Evolutionary conservation across 2,797 vertebrate genomes (phyloP).

Genomic region (Ambastaia sidthimunki): DNA sequence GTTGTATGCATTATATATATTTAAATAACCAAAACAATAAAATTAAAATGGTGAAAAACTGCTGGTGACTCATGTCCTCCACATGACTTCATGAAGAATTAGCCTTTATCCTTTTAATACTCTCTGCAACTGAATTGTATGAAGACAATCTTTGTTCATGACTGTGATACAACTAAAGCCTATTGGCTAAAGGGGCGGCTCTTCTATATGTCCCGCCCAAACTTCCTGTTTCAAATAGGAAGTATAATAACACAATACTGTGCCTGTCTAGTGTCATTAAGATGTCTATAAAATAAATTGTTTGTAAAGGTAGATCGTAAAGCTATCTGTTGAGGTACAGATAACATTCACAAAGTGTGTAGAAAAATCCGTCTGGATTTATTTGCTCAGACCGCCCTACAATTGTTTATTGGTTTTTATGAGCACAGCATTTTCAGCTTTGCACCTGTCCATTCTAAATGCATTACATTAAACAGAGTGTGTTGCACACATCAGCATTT

Average conservation of each 20-base stretch:
- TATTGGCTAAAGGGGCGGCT: neutral
- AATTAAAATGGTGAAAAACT: too few species aligned
- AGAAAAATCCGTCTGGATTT: neutral
- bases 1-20: too few species aligned
- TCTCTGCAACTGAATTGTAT: neutral
- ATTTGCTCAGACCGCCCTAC: neutral
- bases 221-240: neutral
- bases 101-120: neutral
- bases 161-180: neutral
- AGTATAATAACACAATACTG: neutral
- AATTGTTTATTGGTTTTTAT: conserved; percentile 2
- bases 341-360: neutral
- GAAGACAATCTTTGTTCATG: neutral
- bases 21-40: too few species aligned
- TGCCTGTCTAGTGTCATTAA: neutral
- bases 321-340: neutral
- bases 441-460: conserved; percentile 30
- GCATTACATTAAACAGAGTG: conserved; percentile 24
- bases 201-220: neutral
- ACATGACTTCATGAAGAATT: neutral
- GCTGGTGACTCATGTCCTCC: too few species aligned
- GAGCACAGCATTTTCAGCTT: conserved; percentile 3
- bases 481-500: conserved; percentile 59
- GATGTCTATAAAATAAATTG: neutral
- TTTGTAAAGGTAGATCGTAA: neutral